Conservation (phyloP, 1,140 invertebrate genomes). For the Babylonia areolata region DNA sequence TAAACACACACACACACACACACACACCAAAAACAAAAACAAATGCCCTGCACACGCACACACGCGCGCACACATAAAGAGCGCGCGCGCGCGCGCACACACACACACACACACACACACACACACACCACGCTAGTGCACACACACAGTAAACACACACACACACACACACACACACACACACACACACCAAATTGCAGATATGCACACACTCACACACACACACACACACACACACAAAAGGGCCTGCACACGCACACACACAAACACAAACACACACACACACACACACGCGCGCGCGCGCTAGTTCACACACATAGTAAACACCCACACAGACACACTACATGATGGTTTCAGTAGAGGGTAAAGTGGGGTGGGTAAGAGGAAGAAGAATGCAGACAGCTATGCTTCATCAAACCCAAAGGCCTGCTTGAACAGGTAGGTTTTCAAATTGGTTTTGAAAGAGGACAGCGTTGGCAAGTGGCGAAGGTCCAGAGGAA, state of each 20-base stretch:
- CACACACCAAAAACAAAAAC: background rate
- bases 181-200: background rate
- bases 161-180: slow-evolving; percentile 1
- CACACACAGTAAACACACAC: slow-evolving; percentile 16
- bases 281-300: background rate
- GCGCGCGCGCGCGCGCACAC: background rate
- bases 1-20: background rate
- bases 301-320: background rate
- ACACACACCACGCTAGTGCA: too few species aligned
- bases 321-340: background rate
- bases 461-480: too few species aligned
- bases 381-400: too few species aligned
- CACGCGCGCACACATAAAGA: background rate
- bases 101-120: slow-evolving; percentile 21
- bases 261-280: background rate
- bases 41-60: background rate
- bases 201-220: background rate
- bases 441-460: too few species aligned
- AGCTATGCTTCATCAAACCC: too few species aligned
- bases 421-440: too few species aligned
- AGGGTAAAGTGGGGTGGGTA: too few species aligned
- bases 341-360: too few species aligned
- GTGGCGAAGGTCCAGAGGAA: too few species aligned
- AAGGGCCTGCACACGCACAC: background rate
- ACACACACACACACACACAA: background rate